Conservation (phyloP, 2,113 vertebrate species). For the Bungarus multicinctus region DNA sequence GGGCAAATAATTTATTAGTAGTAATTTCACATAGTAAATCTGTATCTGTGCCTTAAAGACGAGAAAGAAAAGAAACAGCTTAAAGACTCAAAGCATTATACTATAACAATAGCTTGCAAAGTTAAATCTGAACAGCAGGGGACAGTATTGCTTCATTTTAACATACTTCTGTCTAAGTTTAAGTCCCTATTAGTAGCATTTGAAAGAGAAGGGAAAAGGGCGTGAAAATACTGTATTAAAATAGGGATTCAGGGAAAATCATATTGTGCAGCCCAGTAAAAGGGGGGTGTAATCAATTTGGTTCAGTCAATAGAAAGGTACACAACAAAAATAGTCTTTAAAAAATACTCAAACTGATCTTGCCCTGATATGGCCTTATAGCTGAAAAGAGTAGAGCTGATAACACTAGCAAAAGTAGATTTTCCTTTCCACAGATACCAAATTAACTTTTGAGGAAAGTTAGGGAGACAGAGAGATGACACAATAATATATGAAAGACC, state of each 20-base stretch:
- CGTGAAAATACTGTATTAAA: not conserved
- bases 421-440: not conserved
- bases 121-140: constrained; percentile 41
- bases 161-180: constrained; percentile 10
- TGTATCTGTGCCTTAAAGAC: not conserved
- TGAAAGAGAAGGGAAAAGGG: not conserved
- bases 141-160: constrained; percentile 53
- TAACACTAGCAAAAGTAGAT: not conserved
- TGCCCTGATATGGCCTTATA: not conserved
- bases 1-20: not conserved
- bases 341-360: not conserved
- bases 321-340: not conserved
- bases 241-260: not conserved
- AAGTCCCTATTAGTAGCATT: not conserved
- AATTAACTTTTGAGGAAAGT: not conserved
- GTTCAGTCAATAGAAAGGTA: not conserved
- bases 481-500: not conserved
- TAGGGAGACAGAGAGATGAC: not conserved
- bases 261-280: not conserved
- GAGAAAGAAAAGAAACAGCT: too few relatives aligned
- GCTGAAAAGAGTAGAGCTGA: not conserved
- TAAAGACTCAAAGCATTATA: not conserved
- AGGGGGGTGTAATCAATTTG: not conserved
- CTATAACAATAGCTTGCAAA: not conserved
- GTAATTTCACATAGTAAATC: not conserved